Conservation (phyloP, 2,797 vertebrate genomes). For the Sebastiscus albofasciatus region DNA sequence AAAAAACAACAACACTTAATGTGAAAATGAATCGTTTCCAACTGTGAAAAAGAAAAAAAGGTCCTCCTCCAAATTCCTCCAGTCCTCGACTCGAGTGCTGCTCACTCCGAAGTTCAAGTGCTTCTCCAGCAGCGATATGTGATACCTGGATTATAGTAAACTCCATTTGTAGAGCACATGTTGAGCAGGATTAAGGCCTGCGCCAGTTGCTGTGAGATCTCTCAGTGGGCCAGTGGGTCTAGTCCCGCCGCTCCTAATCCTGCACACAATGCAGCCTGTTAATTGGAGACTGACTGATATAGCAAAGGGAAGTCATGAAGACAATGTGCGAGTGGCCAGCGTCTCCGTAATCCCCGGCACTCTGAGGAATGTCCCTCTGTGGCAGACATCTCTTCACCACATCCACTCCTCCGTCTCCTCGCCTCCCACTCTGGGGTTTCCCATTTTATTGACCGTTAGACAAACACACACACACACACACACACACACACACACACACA, state of each 20-base stretch:
- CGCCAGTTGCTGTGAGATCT: constrained; percentile 68
- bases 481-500: constrained; percentile 9
- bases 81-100: constrained; percentile 38
- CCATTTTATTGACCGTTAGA: constrained; percentile 18
- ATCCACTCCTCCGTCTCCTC: background rate
- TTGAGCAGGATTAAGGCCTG: constrained; percentile 68
- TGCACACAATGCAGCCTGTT: constrained; percentile 68
- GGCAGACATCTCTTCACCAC: constrained; percentile 30
- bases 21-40: background rate
- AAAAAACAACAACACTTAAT: background rate
- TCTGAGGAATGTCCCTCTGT: constrained; percentile 61
- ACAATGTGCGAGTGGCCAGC: constrained; percentile 62
- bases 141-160: constrained; percentile 77
- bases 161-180: constrained; percentile 55
- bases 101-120: constrained; percentile 49
- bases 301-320: constrained; percentile 54
- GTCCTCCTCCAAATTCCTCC: constrained; percentile 29
- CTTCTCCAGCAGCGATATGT: constrained; percentile 52
- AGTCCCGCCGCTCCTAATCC: constrained; percentile 64
- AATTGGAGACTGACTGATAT: constrained; percentile 75
- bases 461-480: background rate
- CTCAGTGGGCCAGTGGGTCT: constrained; percentile 36
- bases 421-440: constrained; percentile 9
- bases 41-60: background rate
- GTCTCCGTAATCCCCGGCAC: constrained; percentile 62